Percentiles rank a stretch among this genome's conserved stretches.
These are phyloP conservation scores for Euura lappo DNA, from an alignment of 1,140 invertebrate species.

Conservation along the genomic window DNA sequence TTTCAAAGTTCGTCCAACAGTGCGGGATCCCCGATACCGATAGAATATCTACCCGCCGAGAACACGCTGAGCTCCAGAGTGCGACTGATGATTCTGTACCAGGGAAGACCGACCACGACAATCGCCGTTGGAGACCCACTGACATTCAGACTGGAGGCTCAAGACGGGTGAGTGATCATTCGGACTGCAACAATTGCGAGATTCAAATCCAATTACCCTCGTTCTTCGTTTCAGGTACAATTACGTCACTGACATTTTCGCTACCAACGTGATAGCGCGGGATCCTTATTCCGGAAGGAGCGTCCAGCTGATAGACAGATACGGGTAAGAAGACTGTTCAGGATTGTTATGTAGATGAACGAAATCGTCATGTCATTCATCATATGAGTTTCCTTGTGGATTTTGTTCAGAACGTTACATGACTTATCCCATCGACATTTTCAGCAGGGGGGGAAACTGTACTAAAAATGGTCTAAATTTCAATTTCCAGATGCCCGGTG, in stretches of 20 bases:
- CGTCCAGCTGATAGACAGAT: constrained; percentile 87
- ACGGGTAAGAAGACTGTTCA: constrained; percentile 69
- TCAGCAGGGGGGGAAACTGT: not conserved
- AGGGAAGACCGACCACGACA: constrained; percentile 88
- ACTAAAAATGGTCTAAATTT: constrained; percentile 13
- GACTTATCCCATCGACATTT: too few relatives aligned
- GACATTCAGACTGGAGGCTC: constrained; percentile 87
- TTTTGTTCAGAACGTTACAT: constrained; percentile 14
- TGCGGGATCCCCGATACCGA: constrained; percentile 88
- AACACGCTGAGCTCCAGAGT: constrained; percentile 89
- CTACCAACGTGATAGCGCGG: constrained; percentile 90
- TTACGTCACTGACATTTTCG: constrained; percentile 88
- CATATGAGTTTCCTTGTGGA: too few relatives aligned
- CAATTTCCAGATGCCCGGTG: constrained; percentile 77
- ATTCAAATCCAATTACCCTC: constrained; percentile 1
- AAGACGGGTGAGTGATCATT: constrained; percentile 68
- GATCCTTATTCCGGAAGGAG: constrained; percentile 91
- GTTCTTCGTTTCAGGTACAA: constrained; percentile 66
- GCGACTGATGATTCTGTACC: constrained; percentile 83
- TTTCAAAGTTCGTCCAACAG: constrained; percentile 56
- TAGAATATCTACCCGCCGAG: constrained; percentile 89
- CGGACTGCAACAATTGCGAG: constrained; percentile 3
- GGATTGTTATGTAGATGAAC: not conserved
- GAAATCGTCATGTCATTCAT: too few relatives aligned
- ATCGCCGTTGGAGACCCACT: constrained; percentile 93